These are phyloP conservation scores for Diabrotica virgifera DNA, from an alignment of 1,140 invertebrate species.

Conservation along the genomic window DNA sequence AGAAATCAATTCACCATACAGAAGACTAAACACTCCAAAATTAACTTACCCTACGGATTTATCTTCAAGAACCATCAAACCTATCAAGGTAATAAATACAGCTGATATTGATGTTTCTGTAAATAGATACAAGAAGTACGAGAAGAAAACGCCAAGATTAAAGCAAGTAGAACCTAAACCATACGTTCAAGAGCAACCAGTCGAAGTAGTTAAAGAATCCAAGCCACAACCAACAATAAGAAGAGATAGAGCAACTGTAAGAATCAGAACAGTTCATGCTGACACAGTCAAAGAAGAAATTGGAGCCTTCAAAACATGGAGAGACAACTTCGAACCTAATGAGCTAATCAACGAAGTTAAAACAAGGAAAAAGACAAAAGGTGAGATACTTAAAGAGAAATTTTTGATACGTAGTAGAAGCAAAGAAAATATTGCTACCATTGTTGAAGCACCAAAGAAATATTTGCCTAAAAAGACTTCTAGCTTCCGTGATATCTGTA, in stretches of 20 bases:
- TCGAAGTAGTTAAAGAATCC: slow-evolving; percentile 19
- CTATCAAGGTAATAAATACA: slow-evolving; percentile 70
- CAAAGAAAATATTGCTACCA: slow-evolving; percentile 38
- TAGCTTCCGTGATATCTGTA: slow-evolving; percentile 55
- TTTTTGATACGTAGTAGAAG: slow-evolving; percentile 66
- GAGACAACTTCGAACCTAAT: slow-evolving; percentile 60
- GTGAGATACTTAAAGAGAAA: slow-evolving; percentile 71
- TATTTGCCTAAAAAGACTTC: slow-evolving; percentile 44
- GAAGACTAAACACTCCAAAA: slow-evolving; percentile 51
- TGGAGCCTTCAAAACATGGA: slow-evolving; percentile 53
- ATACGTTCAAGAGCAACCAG: slow-evolving; percentile 13
- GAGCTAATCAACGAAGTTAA: slow-evolving; percentile 37
- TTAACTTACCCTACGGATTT: slow-evolving; percentile 38
- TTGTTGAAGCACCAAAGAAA: slow-evolving; percentile 32
- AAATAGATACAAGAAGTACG: slow-evolving; percentile 53
- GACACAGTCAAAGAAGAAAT: slow-evolving; percentile 31
- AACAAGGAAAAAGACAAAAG: slow-evolving; percentile 59
- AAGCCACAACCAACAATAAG: slow-evolving; percentile 58
- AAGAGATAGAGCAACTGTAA: slow-evolving; percentile 66
- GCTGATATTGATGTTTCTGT: slow-evolving; percentile 78
- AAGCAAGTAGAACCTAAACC: slow-evolving; percentile 36
- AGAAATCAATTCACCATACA: slow-evolving; percentile 54
- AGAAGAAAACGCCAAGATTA: slow-evolving; percentile 47
- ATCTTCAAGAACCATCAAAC: slow-evolving; percentile 52
- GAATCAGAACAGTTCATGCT: slow-evolving; percentile 59